A percentile compares a stretch with the other conserved stretches of the same genome.
Conservation (phyloP, 2,888 invertebrate genomes). For the Heteropelma amictum region DNA sequence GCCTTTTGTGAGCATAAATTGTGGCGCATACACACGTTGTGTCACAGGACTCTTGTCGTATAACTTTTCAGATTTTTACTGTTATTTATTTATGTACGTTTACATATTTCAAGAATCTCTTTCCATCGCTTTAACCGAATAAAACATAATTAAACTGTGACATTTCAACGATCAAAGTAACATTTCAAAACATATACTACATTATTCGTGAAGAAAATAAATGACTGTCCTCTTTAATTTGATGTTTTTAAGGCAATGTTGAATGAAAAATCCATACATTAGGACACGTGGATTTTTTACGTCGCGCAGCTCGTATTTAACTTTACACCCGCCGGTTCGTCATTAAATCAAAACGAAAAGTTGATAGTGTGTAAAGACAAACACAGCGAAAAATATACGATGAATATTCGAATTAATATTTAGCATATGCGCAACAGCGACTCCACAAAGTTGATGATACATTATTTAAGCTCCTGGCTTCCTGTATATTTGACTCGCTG, state of each 20-base stretch:
- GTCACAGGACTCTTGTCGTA: not conserved
- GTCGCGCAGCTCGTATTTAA: no score
- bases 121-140: no score
- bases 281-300: not conserved
- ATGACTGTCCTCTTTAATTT: no score
- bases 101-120: no score
- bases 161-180: no score
- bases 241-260: no score
- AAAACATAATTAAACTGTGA: no score
- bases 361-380: not conserved
- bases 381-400: not conserved
- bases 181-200: no score
- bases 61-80: not conserved
- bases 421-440: not conserved
- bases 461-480: conserved; percentile 5
- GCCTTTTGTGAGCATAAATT: conserved; percentile 1
- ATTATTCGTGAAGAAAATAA: no score
- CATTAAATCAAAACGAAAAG: conserved; percentile 2
- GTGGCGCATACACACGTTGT: not conserved
- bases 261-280: not conserved
- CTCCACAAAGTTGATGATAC: conserved; percentile 13
- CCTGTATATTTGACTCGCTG: not conserved
- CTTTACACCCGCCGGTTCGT: no score
- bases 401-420: conserved; percentile 10
- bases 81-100: no score